Evolutionary conservation across 30 jellyfish, hydroid and myxozoan species (phyloP), one percentile per base, ranked within the genome.

Genomic region (Rhopilema esculentum): DNA sequence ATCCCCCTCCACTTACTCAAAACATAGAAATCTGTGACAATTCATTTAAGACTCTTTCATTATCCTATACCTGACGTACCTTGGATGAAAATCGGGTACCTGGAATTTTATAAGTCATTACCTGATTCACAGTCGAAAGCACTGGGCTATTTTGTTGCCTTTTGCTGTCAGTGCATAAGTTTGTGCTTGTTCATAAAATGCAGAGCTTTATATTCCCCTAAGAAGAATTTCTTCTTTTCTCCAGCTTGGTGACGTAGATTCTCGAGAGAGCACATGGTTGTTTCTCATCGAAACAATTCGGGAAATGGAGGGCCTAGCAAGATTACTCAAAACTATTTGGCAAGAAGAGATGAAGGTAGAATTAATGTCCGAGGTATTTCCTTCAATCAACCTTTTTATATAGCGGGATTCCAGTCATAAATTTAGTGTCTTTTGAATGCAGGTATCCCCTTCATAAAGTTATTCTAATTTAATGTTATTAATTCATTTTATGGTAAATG

Each of bases 331-430:
- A 25, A 51, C 87, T 20, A 52, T 87, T 66, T 87, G 96, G 96
- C 91, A 87, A 69, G 86, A 72, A 18, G 89, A 87, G 61, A 53
- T 87, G 6, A 69, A 68, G 31, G 96, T 87, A 19, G 96, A 87
- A 9, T 22, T 87, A 25, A 50, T 79, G 22, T 25, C 88, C 1
- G 96, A 87, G 80, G 87, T 78, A 51, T 77, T 76, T 85, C 96
- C 96, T 7, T 77, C 93, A 17, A 27, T 74, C n/a, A 66, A 85
- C 23, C 82, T 80, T 21, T 79, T 72, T 52, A 19, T 80, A 28
- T 80, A 73, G 66, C 6, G 57, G 12, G 12, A 12, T 40, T 40
- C 57, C 57, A 6, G 9, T 40, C 12, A 2, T 6, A 2, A 40
- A 40, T 40, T 40, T 40, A 12, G 12, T 40, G 57, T 2, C 57